Conservation (phyloP, 2,797 vertebrate species). For the Champsocephalus esox region DNA sequence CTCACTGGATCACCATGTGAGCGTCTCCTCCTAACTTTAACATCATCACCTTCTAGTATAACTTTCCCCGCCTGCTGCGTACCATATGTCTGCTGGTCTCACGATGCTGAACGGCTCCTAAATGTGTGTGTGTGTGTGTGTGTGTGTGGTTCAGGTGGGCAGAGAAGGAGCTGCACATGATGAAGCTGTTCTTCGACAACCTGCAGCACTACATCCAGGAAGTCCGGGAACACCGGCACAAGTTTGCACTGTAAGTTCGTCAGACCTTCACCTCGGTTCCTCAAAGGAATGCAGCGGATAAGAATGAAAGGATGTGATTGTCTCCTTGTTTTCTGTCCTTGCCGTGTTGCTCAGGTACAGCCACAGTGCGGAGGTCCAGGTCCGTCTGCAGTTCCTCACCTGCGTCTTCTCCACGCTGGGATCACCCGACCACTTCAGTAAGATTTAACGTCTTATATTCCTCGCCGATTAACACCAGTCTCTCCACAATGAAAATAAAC, state of each 20-base stretch:
- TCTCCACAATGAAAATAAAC: neutral
- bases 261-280: too few species aligned
- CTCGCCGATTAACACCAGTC: neutral
- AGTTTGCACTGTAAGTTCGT: constrained; percentile 93
- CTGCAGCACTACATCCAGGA: constrained; percentile 97
- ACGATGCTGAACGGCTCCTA: neutral
- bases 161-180: constrained; percentile 99
- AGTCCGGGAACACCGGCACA: constrained; percentile 92
- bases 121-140: neutral
- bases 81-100: neutral
- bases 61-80: neutral
- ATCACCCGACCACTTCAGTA: constrained; percentile 99
- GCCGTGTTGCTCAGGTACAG: constrained; percentile 88
- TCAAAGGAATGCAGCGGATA: too few species aligned
- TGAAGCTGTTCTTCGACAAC: constrained; percentile 99
- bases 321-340: neutral
- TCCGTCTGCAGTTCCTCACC: constrained; percentile 97
- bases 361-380: constrained; percentile 98
- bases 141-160: constrained; percentile 90
- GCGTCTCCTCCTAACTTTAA: constrained; percentile 35
- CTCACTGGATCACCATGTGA: constrained; percentile 99
- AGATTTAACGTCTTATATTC: constrained; percentile 66
- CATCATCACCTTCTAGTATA: neutral
- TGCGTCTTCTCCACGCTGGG: constrained; percentile 98
- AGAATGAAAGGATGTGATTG: too few species aligned